These are phyloP conservation scores for Hylomyscus alleni DNA, from an alignment of 2,797 vertebrate genomes.

Conservation along the genomic window DNA sequence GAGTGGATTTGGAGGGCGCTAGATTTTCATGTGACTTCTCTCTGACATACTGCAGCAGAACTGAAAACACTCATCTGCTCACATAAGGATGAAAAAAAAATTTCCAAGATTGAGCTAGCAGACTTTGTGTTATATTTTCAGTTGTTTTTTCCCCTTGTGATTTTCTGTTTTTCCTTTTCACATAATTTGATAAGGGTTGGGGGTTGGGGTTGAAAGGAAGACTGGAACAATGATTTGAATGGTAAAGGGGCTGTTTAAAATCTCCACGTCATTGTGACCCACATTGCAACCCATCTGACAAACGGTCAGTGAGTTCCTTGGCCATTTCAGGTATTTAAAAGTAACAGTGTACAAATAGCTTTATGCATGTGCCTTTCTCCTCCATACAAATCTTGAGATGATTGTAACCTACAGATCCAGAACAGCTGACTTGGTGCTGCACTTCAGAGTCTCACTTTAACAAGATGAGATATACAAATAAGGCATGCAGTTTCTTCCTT, in stretches of 20 bases:
- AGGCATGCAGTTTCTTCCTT: slow-evolving; percentile 53
- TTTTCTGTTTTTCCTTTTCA: slow-evolving; percentile 54
- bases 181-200: slow-evolving; percentile 66
- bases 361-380: slow-evolving; percentile 55
- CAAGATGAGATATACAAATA: slow-evolving; percentile 62
- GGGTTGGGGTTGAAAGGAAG: slow-evolving; percentile 59
- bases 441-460: slow-evolving; percentile 61
- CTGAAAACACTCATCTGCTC: slow-evolving; percentile 72
- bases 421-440: slow-evolving; percentile 65
- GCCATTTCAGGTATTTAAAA: slow-evolving; percentile 54
- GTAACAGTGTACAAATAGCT: slow-evolving; percentile 49
- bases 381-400: slow-evolving; percentile 40
- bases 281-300: slow-evolving; percentile 68
- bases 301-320: slow-evolving; percentile 78
- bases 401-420: slow-evolving; percentile 19
- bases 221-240: slow-evolving; percentile 84
- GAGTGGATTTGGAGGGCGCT: not conserved
- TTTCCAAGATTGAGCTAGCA: slow-evolving; percentile 58
- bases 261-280: slow-evolving; percentile 70
- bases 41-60: slow-evolving; percentile 72
- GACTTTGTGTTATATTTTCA: slow-evolving; percentile 70
- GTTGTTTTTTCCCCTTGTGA: slow-evolving; percentile 1
- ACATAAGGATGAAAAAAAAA: slow-evolving; percentile 53
- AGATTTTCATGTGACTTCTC: slow-evolving; percentile 76
- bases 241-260: slow-evolving; percentile 88